phyloP scores from a whole-genome alignment of 2,888 invertebrate genomes.

The Arrhopalites spinosus region DNA sequence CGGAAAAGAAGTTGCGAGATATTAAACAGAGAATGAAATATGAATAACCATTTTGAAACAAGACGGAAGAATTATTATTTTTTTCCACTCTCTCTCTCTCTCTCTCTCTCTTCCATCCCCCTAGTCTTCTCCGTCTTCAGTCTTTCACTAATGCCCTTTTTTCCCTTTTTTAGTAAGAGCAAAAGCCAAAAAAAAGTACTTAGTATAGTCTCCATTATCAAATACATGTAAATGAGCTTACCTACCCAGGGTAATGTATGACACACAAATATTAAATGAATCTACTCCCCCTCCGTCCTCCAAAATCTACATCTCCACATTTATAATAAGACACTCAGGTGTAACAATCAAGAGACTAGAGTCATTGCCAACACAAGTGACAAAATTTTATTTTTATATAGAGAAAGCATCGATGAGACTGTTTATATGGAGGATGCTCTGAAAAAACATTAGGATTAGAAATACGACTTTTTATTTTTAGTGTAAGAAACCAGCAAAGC shows the following conservation, averaged over 20 bases:
- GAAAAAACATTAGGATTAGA: conserved; percentile 28
- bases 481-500: conserved; percentile 18
- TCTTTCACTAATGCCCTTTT: not conserved
- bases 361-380: too few species aligned
- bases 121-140: not conserved
- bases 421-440: not conserved
- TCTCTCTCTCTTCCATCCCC: not conserved
- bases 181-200: not conserved
- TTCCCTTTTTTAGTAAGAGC: not conserved
- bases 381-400: not conserved
- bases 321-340: not conserved
- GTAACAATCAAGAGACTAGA: too few species aligned
- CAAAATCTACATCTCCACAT: not conserved
- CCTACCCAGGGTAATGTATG: not conserved
- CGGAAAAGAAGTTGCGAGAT: conserved; percentile 36
- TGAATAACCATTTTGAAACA: conserved; percentile 39
- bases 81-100: conserved; percentile 28
- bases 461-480: conserved; percentile 24
- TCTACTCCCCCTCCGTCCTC: not conserved
- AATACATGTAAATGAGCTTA: too few species aligned
- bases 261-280: not conserved
- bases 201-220: not conserved
- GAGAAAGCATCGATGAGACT: not conserved
- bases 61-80: conserved; percentile 42
- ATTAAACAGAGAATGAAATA: conserved; percentile 43